phyloP scores from a whole-genome alignment of 1,140 invertebrate species.

The Charaxes varanes region DNA sequence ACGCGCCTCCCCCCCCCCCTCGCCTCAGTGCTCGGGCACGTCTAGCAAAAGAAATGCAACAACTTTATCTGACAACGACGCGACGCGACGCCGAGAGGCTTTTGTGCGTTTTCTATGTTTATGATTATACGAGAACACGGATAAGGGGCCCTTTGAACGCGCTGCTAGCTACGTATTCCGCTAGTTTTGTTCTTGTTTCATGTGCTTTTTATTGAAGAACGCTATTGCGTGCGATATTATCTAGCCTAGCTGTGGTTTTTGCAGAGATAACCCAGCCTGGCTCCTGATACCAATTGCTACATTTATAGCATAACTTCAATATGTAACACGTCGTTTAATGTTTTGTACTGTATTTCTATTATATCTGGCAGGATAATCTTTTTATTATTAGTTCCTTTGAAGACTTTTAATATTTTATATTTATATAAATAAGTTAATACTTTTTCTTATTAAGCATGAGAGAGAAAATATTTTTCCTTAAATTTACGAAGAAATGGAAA shows the following conservation, averaged over 20 bases:
- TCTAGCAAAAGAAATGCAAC: constrained; percentile 68
- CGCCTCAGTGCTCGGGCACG: constrained; percentile 23
- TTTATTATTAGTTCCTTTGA: no score
- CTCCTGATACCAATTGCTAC: no score
- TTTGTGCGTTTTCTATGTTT: constrained; percentile 72
- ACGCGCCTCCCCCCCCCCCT: constrained; percentile 25
- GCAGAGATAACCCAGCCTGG: constrained; percentile 1
- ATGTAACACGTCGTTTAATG: no score
- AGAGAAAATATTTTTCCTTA: no score
- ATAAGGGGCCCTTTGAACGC: constrained; percentile 67
- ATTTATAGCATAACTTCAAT: not conserved
- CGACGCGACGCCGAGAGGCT: constrained; percentile 65
- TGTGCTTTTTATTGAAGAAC: constrained; percentile 45
- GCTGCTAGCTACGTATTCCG: constrained; percentile 57
- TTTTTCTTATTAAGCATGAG: no score
- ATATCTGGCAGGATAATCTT: no score
- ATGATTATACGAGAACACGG: constrained; percentile 70
- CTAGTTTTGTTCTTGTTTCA: constrained; percentile 60
- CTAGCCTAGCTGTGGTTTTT: constrained; percentile 9
- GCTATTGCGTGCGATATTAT: constrained; percentile 39
- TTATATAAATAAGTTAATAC: no score
- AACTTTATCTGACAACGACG: constrained; percentile 70
- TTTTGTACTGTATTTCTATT: no score
- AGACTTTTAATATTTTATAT: no score
- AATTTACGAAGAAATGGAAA: no score